Evolutionary conservation across 1,140 invertebrate species (phyloP).

Genomic region (Ylistrum balloti): DNA sequence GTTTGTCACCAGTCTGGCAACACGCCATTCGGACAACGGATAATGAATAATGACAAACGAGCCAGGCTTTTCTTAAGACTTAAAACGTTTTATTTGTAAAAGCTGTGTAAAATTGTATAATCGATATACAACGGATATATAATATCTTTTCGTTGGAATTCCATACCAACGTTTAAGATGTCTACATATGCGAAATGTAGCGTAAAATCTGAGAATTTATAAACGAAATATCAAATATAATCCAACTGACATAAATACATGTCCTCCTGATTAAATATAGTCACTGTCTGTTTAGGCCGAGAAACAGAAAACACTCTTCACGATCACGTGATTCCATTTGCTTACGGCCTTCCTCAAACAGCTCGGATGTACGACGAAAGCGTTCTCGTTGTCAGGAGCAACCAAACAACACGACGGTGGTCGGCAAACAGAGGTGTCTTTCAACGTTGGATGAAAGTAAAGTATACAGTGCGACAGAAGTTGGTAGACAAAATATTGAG

Average conservation of each 20-base stretch:
- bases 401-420: background rate
- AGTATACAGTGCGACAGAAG: background rate
- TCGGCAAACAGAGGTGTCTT: background rate
- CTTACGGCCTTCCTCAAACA: background rate
- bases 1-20: no score
- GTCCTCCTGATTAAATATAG: no score
- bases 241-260: no score
- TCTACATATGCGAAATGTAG: background rate
- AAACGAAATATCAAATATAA: background rate
- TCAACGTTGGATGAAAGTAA: background rate
- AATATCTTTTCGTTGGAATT: background rate
- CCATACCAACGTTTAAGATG: background rate
- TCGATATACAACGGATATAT: background rate
- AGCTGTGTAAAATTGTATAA: background rate
- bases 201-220: background rate
- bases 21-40: no score
- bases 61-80: no score
- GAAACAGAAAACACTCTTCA: background rate
- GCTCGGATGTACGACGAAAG: background rate
- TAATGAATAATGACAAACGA: no score
- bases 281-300: no score
- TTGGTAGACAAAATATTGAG: conserved; percentile 4
- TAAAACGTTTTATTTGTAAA: conserved; percentile 1
- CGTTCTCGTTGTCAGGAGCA: background rate
- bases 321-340: no score